Evolutionary conservation across 2,888 invertebrate genomes (phyloP).

Genomic region (Taphrorychus bicolor): DNA sequence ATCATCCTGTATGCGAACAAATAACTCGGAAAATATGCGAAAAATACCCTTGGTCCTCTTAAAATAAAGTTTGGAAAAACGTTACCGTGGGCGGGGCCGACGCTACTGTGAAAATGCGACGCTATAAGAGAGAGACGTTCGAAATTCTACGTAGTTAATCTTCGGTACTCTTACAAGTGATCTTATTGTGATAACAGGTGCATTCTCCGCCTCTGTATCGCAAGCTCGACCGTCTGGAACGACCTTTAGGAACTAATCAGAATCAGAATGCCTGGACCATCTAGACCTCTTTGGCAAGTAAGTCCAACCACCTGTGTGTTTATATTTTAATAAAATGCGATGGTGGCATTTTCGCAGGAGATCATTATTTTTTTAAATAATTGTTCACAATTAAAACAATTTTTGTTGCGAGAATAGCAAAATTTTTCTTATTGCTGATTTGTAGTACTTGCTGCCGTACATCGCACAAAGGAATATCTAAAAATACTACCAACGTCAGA

Average conservation of each 20-base stretch:
- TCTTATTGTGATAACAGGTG: conserved; percentile 46
- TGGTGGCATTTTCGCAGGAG: neutral
- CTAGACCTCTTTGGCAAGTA: conserved; percentile 77
- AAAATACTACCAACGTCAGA: too few relatives aligned
- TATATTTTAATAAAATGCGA: conserved; percentile 1
- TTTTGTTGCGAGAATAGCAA: too few relatives aligned
- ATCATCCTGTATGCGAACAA: neutral
- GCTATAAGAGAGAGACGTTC: conserved; percentile 53
- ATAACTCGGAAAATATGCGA: neutral
- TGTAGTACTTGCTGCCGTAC: too few relatives aligned
- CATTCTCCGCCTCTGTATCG: conserved; percentile 6
- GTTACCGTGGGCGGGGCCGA: conserved; percentile 36
- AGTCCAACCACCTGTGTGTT: conserved; percentile 36
- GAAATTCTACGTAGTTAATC: conserved; percentile 52
- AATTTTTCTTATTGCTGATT: too few relatives aligned
- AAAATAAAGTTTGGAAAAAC: conserved; percentile 31
- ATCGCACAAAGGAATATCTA: too few relatives aligned
- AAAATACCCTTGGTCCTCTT: conserved; percentile 26
- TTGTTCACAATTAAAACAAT: too few relatives aligned
- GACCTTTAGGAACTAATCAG: neutral
- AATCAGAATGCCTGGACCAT: conserved; percentile 74
- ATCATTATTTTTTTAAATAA: too few relatives aligned
- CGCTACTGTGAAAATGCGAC: conserved; percentile 54
- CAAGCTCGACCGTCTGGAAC: conserved; percentile 20
- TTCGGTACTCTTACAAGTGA: conserved; percentile 49